These are phyloP conservation scores for Linnaemya vulpina DNA, from an alignment of 2,888 invertebrate genomes.

Conservation along the genomic window DNA sequence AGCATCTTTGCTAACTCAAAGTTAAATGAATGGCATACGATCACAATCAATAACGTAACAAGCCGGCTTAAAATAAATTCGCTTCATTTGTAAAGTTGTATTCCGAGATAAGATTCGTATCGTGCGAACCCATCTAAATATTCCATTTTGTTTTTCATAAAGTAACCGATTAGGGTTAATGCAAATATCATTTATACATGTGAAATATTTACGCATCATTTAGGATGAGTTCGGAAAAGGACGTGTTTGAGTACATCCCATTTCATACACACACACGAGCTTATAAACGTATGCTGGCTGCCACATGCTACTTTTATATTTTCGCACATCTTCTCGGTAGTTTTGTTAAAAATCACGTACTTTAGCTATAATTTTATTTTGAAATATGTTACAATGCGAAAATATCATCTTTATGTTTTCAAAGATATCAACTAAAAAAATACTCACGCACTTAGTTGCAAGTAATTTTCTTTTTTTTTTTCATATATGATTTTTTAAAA, in stretches of 20 bases:
- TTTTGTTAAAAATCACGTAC: slow-evolving; percentile 73
- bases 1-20: background rate
- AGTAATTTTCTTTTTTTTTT: background rate
- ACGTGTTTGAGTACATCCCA: slow-evolving; percentile 20
- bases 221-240: slow-evolving; percentile 41
- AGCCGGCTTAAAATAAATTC: background rate
- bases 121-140: background rate
- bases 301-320: slow-evolving; percentile 63
- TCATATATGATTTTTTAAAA: background rate
- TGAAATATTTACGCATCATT: slow-evolving; percentile 56
- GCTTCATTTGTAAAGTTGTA: background rate
- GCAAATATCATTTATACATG: slow-evolving; percentile 52
- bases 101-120: background rate
- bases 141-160: slow-evolving; percentile 33
- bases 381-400: slow-evolving; percentile 73
- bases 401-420: slow-evolving; percentile 65
- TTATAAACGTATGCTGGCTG: slow-evolving; percentile 10
- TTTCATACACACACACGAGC: background rate
- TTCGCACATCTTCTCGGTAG: slow-evolving; percentile 60
- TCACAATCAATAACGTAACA: background rate
- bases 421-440: slow-evolving; percentile 35
- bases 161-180: slow-evolving; percentile 59
- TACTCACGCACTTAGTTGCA: slow-evolving; percentile 48
- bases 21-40: background rate
- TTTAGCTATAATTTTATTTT: slow-evolving; percentile 73